Base-by-base conservation (phyloP, 2,888 invertebrate species). In the Allygus modestus region DNA sequence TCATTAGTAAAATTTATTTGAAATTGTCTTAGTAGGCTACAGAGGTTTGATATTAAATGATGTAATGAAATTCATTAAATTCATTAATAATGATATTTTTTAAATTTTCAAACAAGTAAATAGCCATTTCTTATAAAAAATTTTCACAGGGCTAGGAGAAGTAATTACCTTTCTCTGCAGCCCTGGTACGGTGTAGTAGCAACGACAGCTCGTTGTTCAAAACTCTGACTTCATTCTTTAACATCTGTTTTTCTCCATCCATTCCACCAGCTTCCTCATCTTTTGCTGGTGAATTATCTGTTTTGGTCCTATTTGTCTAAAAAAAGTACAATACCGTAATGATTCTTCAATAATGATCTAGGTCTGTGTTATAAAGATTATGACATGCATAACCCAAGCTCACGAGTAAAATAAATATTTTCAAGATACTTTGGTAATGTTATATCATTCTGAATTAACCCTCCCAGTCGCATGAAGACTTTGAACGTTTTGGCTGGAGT, bases 191-290 rank as follows among this genome's bases (percentile, higher is more conserved):
- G 85, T 91, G 89, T 26, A 92, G 89, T 9, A 92, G 88, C 77
- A 91, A 88, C 2, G 91, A 89, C 88, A 92, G 90, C 88, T 93
- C 92, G 87, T 91, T 91, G 87, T 92, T 92, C 1, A 92, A 89
- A 73, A 91, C 91, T 54, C 91, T 88, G 17, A 92, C 89, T 89
- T 93, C 92, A 88, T 91, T 92, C 87, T 90, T 90, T 81, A 93
- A 89, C 84, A 91, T 88, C 65, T 85, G 86, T 87, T 88, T 88
- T 87, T 89, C 89, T 84, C 61, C 87, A 82, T 87, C 87, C 37
- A 71, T n/a, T 28, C 17, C 41, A 26, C 46, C 46, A 41, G n/a
- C 69, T 58, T 51, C 43, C 1, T 28, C 61, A 41, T 37, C 58
- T 69, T 31, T 82, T n/a, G 43, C n/a, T 1, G 41, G 23, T 20